These are phyloP conservation scores for Beris chalybata DNA, from an alignment of 2,888 invertebrate species.

Conservation along the genomic window DNA sequence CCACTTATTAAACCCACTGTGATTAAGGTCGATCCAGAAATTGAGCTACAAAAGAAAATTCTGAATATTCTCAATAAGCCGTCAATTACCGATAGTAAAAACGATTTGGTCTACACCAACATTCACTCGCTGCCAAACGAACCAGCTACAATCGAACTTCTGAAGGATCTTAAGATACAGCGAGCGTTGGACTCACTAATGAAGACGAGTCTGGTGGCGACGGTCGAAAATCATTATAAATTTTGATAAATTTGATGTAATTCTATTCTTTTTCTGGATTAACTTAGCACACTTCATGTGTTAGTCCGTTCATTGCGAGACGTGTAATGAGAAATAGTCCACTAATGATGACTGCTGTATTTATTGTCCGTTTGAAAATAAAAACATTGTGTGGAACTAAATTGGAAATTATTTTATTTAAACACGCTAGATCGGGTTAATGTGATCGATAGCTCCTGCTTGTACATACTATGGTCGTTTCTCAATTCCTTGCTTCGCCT, in stretches of 20 bases:
- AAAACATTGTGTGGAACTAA: too few relatives aligned
- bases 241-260: slow-evolving; percentile 39
- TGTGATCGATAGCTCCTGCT: too few relatives aligned
- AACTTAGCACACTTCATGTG: too few relatives aligned
- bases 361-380: too few relatives aligned
- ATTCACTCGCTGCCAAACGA: slow-evolving; percentile 48
- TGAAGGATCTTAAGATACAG: slow-evolving; percentile 77
- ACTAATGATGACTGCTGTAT: too few relatives aligned
- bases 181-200: slow-evolving; percentile 74
- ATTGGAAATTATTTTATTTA: too few relatives aligned
- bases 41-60: slow-evolving; percentile 55
- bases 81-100: slow-evolving; percentile 49
- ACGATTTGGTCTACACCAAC: slow-evolving; percentile 47
- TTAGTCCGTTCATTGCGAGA: too few relatives aligned
- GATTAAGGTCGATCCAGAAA: slow-evolving; percentile 53
- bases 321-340: too few relatives aligned
- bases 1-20: slow-evolving; percentile 45
- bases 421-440: too few relatives aligned
- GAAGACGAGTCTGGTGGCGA: slow-evolving; percentile 49
- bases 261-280: too few relatives aligned
- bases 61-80: slow-evolving; percentile 55
- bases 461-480: too few relatives aligned
- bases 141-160: slow-evolving; percentile 61
- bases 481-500: too few relatives aligned
- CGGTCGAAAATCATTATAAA: slow-evolving; percentile 46